phyloP scores from a whole-genome alignment of 2,797 vertebrate genomes.

The Lacerta viridis region DNA sequence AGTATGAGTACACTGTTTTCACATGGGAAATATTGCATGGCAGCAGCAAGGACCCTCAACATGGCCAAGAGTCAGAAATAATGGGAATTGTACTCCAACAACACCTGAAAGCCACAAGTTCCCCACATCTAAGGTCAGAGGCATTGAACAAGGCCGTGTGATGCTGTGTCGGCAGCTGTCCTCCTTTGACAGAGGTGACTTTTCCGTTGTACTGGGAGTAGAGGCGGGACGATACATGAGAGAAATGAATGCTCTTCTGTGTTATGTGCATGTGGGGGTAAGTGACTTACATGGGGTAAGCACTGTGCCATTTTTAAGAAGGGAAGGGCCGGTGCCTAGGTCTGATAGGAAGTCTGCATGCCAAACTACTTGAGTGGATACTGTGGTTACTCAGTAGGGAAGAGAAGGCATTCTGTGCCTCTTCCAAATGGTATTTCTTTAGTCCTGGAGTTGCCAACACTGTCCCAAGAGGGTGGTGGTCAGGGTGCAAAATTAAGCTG shows the following conservation, averaged over 20 bases:
- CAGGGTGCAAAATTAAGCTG: neutral
- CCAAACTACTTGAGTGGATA: neutral
- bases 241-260: constrained; percentile 57
- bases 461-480: too few species aligned
- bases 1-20: neutral
- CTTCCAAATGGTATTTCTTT: neutral
- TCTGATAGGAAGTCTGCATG: too few species aligned
- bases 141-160: constrained; percentile 51
- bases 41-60: too few species aligned
- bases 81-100: too few species aligned
- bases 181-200: constrained; percentile 68
- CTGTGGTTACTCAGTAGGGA: neutral
- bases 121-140: neutral
- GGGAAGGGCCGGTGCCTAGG: constrained; percentile 36
- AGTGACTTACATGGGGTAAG: constrained; percentile 62
- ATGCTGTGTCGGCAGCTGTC: constrained; percentile 64
- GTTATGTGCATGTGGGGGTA: constrained; percentile 35
- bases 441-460: too few species aligned
- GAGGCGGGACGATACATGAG: constrained; percentile 63
- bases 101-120: too few species aligned
- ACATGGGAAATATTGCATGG: neutral
- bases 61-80: too few species aligned
- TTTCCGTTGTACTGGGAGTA: constrained; percentile 67
- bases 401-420: neutral
- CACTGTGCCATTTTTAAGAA: constrained; percentile 69